phyloP scores from a whole-genome alignment of 2,113 vertebrate genomes.

The Nettapus auritus region DNA sequence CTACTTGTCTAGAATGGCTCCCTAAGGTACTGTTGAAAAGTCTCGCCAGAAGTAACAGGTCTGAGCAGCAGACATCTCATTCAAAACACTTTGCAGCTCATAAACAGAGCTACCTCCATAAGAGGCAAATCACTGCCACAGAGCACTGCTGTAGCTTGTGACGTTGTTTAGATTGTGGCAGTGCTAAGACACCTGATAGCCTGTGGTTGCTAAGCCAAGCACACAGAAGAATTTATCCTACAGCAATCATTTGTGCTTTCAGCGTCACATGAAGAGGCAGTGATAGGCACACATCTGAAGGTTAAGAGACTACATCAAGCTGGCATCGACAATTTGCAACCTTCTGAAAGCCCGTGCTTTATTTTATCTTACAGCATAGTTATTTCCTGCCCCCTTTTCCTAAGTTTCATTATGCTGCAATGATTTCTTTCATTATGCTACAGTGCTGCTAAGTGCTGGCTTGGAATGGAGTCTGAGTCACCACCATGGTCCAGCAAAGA shows the following conservation, averaged over 20 bases:
- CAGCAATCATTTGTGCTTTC: background rate
- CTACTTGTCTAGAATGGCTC: background rate
- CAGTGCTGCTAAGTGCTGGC: background rate
- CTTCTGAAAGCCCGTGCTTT: background rate
- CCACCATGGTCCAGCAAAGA: background rate
- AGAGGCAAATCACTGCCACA: background rate
- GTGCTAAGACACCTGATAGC: background rate
- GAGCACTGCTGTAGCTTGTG: background rate
- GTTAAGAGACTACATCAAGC: background rate
- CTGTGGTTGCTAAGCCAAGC: background rate
- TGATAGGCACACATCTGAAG: background rate
- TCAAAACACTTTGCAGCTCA: slow-evolving; percentile 50
- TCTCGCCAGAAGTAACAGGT: slow-evolving; percentile 40
- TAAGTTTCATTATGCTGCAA: background rate
- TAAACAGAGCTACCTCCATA: slow-evolving; percentile 11
- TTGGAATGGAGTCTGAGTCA: background rate
- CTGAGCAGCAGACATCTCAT: slow-evolving; percentile 44
- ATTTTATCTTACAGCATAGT: background rate
- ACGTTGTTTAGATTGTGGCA: background rate
- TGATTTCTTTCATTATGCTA: background rate
- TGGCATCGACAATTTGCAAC: background rate
- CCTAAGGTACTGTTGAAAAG: slow-evolving; percentile 5
- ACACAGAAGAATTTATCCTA: background rate
- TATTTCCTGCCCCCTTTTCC: background rate
- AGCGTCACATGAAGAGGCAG: background rate